These are phyloP conservation scores for Liopterus haemorrhoidalis DNA, from an alignment of 2,888 invertebrate genomes.

Conservation along the genomic window DNA sequence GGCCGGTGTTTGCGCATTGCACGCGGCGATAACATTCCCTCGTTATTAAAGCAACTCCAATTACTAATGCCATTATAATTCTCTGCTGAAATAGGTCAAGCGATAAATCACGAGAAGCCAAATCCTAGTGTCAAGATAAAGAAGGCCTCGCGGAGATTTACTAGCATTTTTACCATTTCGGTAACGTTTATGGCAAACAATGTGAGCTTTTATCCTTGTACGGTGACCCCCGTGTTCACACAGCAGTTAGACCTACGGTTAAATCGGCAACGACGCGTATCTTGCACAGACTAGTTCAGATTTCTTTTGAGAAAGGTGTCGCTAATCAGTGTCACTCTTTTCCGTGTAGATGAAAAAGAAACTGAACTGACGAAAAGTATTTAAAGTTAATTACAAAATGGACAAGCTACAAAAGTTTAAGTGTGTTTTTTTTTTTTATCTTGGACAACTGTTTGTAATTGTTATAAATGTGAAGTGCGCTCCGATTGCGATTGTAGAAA, in stretches of 20 bases:
- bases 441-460: background rate
- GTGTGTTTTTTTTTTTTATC: background rate
- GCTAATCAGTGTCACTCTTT: too few species aligned
- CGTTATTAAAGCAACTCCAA: conserved; percentile 18
- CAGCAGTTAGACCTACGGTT: too few species aligned
- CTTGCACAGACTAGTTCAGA: too few species aligned
- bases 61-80: conserved; percentile 25
- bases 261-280: too few species aligned
- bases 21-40: background rate
- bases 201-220: conserved; percentile 2
- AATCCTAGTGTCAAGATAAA: conserved; percentile 27
- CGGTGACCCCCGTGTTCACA: background rate
- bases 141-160: conserved; percentile 19
- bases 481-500: background rate
- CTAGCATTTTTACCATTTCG: conserved; percentile 21
- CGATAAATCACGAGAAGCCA: conserved; percentile 23
- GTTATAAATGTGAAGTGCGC: background rate
- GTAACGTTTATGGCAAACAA: conserved; percentile 17
- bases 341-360: conserved; percentile 18
- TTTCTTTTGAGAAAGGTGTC: too few species aligned
- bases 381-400: conserved; percentile 20
- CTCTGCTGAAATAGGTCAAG: conserved; percentile 25
- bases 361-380: conserved; percentile 23
- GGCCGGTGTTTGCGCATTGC: conserved; percentile 2
- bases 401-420: background rate